Percentiles rank a stretch among this genome's conserved stretches.
Evolutionary conservation across 2,113 vertebrate genomes (phyloP).

Genomic region (Saguinus imperator): DNA sequence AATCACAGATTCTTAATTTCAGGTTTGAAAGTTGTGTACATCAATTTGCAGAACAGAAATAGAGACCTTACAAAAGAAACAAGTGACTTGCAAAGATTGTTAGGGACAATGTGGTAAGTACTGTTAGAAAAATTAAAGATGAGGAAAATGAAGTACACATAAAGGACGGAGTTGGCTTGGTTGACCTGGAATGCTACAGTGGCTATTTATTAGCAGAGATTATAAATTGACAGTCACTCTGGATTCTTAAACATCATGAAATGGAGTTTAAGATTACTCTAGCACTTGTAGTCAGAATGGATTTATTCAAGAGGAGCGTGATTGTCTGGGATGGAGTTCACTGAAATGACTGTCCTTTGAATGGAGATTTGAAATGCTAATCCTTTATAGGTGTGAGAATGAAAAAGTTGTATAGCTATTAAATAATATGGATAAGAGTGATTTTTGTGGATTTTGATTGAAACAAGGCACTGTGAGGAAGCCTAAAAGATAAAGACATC

Average conservation of each 20-base stretch:
- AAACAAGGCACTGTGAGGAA: neutral
- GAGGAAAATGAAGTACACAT: neutral
- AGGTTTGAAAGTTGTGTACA: neutral
- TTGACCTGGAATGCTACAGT: neutral
- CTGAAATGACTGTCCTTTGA: neutral
- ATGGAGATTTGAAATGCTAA: neutral
- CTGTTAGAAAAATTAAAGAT: neutral
- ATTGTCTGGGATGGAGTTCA: neutral
- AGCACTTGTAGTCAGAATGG: neutral
- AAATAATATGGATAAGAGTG: neutral
- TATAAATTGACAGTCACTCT: neutral
- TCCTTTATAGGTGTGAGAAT: neutral
- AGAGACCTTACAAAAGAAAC: neutral
- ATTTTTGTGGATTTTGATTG: neutral
- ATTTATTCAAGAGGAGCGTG: neutral
- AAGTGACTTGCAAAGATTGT: neutral
- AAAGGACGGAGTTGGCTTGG: neutral
- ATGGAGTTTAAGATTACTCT: neutral
- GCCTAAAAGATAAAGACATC: neutral
- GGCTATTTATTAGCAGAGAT: neutral
- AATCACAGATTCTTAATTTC: neutral
- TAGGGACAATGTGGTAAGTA: neutral
- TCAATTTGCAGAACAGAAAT: neutral
- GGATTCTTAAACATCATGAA: neutral
- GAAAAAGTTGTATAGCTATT: neutral